These are phyloP conservation scores for Notolabrus celidotus DNA, from an alignment of 2,797 vertebrate genomes.

Conservation along the genomic window DNA sequence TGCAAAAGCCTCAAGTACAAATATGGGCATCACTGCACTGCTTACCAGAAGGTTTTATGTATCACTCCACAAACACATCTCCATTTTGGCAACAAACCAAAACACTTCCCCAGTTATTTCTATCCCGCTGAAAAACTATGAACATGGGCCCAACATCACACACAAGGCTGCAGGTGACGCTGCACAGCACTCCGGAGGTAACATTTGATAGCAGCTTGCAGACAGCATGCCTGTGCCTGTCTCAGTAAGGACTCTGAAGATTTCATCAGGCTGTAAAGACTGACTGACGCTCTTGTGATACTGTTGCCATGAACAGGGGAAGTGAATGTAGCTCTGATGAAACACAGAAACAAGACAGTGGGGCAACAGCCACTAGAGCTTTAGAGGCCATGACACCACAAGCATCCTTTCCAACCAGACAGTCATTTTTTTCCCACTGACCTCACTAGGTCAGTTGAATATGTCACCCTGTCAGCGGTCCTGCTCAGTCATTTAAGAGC, in stretches of 20 bases:
- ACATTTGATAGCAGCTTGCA: constrained; percentile 9
- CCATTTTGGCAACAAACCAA: neutral
- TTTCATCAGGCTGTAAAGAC: constrained; percentile 22
- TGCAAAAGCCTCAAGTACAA: constrained; percentile 10
- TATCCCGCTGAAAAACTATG: neutral
- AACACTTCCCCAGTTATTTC: neutral
- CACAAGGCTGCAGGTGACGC: neutral
- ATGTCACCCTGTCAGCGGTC: too few species aligned
- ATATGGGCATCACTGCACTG: constrained; percentile 4
- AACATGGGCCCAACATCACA: neutral
- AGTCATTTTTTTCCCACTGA: constrained; percentile 13
- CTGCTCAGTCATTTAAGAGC: too few species aligned
- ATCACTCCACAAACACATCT: neutral
- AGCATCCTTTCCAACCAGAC: neutral
- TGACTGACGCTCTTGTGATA: neutral
- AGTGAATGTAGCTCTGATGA: constrained; percentile 38
- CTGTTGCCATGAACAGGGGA: constrained; percentile 42
- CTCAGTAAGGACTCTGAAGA: constrained; percentile 7
- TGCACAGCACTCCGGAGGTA: neutral
- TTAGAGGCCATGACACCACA: neutral
- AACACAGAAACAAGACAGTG: constrained; percentile 5
- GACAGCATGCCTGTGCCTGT: constrained; percentile 22
- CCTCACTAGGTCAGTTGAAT: neutral
- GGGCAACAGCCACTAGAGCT: neutral
- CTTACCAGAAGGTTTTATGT: neutral